Base-by-base conservation (phyloP, 92 coral and sea anemone genomes). In the Zoanthus sansibaricus region DNA sequence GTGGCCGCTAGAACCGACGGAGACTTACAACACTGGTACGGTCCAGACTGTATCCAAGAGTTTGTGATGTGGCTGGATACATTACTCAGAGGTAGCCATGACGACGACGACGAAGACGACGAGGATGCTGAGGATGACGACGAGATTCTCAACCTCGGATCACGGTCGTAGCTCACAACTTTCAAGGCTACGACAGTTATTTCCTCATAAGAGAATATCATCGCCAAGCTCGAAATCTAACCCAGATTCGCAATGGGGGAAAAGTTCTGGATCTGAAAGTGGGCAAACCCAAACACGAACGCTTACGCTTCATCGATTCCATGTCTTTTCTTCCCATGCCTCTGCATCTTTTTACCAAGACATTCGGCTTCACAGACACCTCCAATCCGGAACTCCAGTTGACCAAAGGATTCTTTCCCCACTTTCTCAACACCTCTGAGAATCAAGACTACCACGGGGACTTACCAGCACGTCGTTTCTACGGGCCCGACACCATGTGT, bases 141-240 rank as follows among this genome's bases (percentile, higher is more conserved):
- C 44, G 49, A 83, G 79, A 46, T 9, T 18, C 85, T 3, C 6
- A 10, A 32, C 87, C 79, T 6, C 79, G 42, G 33, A 79, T 83
- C 33, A 83, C 78, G 17, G 87, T 83, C 11, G 15, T 83, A 58
- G 87, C 87, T 30, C 87, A 83, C 78, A 83, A 79, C 20, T 79
- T 79, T 45, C 84, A 79, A 45, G 84, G 84, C 62, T 79, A 79
- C 45, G 86, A 62, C 9, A 83, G 87, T 55, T 83, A 83, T 45
- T 33, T 33, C 42, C 1, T 33, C 42, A 33, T 33, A 33, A 1
- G 42, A 33, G 42, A 33, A 33, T 33, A 33, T 33, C 42, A 33
- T 33, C 42, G 42, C 42, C 42, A 33, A 33, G 42, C 42, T 33
- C 42, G 42, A 1, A 33, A 59, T 18, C 31, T 82, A 32, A 75